These are phyloP conservation scores for Phalacrocorax carbo DNA, from an alignment of 2,113 vertebrate genomes.

Conservation along the genomic window DNA sequence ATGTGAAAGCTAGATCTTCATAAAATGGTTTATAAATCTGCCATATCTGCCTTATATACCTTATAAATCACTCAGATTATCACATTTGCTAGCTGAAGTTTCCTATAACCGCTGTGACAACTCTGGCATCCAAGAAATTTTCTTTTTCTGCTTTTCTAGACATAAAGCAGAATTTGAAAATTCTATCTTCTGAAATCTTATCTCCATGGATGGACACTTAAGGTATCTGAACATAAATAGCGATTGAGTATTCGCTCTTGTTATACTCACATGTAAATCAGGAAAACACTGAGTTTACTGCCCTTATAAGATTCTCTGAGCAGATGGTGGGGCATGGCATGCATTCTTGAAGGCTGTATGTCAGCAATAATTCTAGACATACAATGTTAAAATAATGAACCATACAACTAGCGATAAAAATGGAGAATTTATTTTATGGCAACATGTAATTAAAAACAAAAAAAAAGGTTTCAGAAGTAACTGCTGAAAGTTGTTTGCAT, in stretches of 20 bases:
- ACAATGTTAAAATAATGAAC: background rate
- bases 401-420: background rate
- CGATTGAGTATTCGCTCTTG: background rate
- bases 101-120: background rate
- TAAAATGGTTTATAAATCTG: background rate
- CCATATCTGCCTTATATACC: background rate
- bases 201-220: background rate
- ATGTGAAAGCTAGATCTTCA: background rate
- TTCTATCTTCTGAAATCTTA: background rate
- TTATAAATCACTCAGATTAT: background rate
- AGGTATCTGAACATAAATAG: background rate
- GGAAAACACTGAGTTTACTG: background rate
- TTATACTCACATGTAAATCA: background rate
- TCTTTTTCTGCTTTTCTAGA: background rate
- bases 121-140: background rate
- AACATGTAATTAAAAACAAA: background rate
- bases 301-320: background rate
- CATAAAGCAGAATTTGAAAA: background rate
- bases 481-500: background rate
- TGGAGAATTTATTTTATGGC: background rate
- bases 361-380: background rate
- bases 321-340: background rate
- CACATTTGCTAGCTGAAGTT: background rate
- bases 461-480: background rate
- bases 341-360: background rate